These are phyloP conservation scores for Stramonita haemastoma DNA, from an alignment of 2,888 invertebrate genomes.

Conservation along the genomic window DNA sequence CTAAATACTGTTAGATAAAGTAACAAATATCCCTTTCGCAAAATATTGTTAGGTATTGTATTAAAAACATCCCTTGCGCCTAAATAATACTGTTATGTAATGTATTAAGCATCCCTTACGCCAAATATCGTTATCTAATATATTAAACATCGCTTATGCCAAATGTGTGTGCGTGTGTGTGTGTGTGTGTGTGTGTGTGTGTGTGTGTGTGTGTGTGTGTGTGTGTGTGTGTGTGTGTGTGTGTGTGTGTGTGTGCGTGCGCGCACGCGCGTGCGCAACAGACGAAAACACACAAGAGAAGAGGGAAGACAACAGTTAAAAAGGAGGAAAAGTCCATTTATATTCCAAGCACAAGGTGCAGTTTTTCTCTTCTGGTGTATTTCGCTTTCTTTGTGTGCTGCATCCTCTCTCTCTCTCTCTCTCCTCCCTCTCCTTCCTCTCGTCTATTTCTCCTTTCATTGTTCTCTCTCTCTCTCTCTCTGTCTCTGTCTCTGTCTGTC, in stretches of 20 bases:
- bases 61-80: too few relatives aligned
- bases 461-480: neutral
- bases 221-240: constrained; percentile 18
- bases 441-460: neutral
- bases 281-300: neutral
- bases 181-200: neutral
- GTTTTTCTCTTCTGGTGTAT: too few relatives aligned
- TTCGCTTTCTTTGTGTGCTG: too few relatives aligned
- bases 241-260: constrained; percentile 16
- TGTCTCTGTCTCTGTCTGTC: neutral
- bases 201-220: neutral
- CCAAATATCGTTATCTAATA: too few relatives aligned
- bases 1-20: too few relatives aligned
- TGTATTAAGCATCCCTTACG: too few relatives aligned
- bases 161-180: neutral
- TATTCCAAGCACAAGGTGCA: too few relatives aligned
- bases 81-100: too few relatives aligned
- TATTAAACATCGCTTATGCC: neutral
- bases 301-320: neutral
- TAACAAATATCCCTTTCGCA: too few relatives aligned
- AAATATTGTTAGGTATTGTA: too few relatives aligned
- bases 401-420: neutral
- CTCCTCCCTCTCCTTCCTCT: neutral
- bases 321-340: neutral
- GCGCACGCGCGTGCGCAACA: neutral